These are phyloP conservation scores for Caligus rogercresseyi DNA, from an alignment of 1,140 invertebrate species.

Conservation along the genomic window DNA sequence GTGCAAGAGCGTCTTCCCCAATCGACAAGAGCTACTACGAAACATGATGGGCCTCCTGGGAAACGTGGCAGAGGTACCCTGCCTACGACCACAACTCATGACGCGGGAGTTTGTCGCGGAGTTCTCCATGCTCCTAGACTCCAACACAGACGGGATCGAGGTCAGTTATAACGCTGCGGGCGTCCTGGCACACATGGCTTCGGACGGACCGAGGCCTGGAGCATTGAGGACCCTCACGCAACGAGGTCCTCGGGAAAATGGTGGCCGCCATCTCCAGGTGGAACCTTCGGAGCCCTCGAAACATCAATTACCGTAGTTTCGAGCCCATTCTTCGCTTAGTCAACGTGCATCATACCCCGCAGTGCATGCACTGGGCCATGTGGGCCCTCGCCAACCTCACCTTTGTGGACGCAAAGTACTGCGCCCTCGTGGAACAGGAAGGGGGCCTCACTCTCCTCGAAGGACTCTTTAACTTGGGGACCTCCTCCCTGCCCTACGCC, in stretches of 20 bases:
- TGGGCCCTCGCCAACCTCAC: constrained; percentile 95
- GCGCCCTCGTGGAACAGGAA: constrained; percentile 60
- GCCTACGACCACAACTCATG: constrained; percentile 66
- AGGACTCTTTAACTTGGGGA: constrained; percentile 36
- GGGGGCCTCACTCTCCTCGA: constrained; percentile 55
- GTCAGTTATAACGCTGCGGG: constrained; percentile 92
- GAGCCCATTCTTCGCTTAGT: constrained; percentile 69
- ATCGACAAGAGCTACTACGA: constrained; percentile 66
- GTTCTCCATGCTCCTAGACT: constrained; percentile 65
- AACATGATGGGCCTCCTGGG: constrained; percentile 94
- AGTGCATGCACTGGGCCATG: constrained; percentile 88
- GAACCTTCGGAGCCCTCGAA: constrained; percentile 64
- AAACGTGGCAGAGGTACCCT: constrained; percentile 83
- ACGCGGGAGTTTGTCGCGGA: constrained; percentile 59
- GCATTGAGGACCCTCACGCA: constrained; percentile 45
- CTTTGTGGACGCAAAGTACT: constrained; percentile 86
- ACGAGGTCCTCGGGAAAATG: constrained; percentile 55
- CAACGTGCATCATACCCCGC: constrained; percentile 56
- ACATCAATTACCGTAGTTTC: constrained; percentile 82
- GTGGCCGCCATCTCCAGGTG: constrained; percentile 63
- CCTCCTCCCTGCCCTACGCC: constrained; percentile 9
- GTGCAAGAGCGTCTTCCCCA: constrained; percentile 49
- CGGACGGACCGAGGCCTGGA: constrained; percentile 72
- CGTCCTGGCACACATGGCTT: constrained; percentile 82
- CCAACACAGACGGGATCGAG: constrained; percentile 80